phyloP scores from a whole-genome alignment of 2,888 invertebrate species.

The Adineta ricciae region DNA sequence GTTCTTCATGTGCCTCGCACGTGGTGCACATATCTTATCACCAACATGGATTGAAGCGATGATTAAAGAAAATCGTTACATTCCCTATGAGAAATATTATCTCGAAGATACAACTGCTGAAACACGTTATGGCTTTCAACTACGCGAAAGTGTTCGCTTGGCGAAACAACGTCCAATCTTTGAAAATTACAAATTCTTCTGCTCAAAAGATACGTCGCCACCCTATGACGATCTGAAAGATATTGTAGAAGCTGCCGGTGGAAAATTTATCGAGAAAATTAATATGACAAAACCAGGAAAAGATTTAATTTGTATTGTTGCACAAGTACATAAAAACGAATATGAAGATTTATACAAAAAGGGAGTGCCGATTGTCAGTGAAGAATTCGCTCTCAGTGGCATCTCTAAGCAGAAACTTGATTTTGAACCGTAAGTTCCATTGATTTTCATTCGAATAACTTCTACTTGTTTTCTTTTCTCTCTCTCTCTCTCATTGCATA shows the following conservation, averaged over 20 bases:
- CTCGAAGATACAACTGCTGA: conserved; percentile 53
- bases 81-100: conserved; percentile 42
- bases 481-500: no score
- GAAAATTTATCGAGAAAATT: conserved; percentile 42
- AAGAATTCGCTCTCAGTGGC: conserved; percentile 55
- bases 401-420: conserved; percentile 53
- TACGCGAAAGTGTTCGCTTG: conserved; percentile 50
- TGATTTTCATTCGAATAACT: not conserved
- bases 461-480: not conserved
- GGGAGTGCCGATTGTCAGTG: conserved; percentile 51
- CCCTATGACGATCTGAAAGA: conserved; percentile 38
- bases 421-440: conserved; percentile 47
- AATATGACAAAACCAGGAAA: conserved; percentile 39
- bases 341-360: conserved; percentile 39
- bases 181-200: conserved; percentile 51
- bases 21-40: conserved; percentile 54
- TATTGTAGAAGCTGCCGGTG: conserved; percentile 53
- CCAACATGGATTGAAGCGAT: conserved; percentile 52
- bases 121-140: conserved; percentile 52
- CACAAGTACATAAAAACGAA: conserved; percentile 38
- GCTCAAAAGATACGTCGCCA: conserved; percentile 46
- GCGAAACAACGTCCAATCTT: conserved; percentile 50
- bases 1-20: conserved; percentile 54
- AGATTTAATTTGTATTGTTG: conserved; percentile 51
- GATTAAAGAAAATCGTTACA: not conserved